These are phyloP conservation scores for Pampusana beccarii DNA, from an alignment of 2,113 vertebrate species.

Conservation along the genomic window DNA sequence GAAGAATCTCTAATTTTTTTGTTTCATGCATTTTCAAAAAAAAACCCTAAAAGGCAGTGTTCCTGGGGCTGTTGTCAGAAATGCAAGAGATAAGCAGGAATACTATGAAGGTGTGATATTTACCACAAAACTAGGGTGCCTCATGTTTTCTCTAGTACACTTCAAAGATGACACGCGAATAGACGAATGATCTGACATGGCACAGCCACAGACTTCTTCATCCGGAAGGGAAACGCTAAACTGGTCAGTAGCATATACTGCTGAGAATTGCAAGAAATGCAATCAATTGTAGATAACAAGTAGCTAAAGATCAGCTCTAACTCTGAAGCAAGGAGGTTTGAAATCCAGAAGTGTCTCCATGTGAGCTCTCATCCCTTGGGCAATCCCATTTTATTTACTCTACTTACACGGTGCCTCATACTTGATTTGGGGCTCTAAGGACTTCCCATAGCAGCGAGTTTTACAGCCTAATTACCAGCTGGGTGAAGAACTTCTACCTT, in stretches of 20 bases:
- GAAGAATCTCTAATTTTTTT: neutral
- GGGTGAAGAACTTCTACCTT: neutral
- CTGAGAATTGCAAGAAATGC: neutral
- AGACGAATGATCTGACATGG: neutral
- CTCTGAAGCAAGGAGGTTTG: neutral
- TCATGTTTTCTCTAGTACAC: neutral
- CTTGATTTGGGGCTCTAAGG: neutral
- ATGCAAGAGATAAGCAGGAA: neutral
- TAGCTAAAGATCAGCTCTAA: neutral
- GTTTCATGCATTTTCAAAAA: neutral
- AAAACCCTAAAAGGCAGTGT: neutral
- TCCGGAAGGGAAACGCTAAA: neutral
- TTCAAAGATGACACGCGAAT: neutral
- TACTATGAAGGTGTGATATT: neutral
- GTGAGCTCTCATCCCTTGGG: neutral
- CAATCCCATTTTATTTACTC: neutral
- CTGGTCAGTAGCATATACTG: neutral
- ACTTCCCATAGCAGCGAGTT: fast-evolving
- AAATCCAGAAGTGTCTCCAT: neutral
- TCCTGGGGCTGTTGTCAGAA: neutral
- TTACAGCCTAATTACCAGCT: neutral
- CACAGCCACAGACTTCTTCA: neutral
- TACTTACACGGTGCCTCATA: neutral
- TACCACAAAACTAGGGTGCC: neutral
- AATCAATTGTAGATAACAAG: neutral